Evolutionary conservation across 2,888 invertebrate genomes (phyloP), one percentile per base, ranked within the genome.

Genomic region (Brenthis hecate): DNA sequence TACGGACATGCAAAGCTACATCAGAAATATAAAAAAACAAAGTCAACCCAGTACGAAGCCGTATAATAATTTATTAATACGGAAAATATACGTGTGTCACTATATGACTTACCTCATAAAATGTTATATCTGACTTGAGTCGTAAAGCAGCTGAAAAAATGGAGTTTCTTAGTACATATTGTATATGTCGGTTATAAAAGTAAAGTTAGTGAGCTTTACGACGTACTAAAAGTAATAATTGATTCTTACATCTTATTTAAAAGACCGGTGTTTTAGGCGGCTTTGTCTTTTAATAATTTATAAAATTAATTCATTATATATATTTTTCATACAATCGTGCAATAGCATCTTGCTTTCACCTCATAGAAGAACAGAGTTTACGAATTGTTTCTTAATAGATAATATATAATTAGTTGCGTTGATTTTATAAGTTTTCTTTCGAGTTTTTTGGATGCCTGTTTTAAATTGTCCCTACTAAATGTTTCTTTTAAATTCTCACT

Each of bases 21-120:
- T 61, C 64, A 65, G 62, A 60, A 57, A 65, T 62, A 72, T 67
- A 66, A 64, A 69, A 66, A 72, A 66, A 70, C 65, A 62, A 66
- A 56, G 67, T 67, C 62, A 69, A 50, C 19, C 58, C 48, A 69
- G 66, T 64, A 47, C 64, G 63, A 53, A 54, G 56, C 56, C 60
- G 36, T 58, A 61, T 72, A 69, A 71, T 70, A 68, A 72, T 66
- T 72, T 69, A 72, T 72, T 72, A 65, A 72, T 72, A 68, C 58
- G 43, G 43, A 69, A 71, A 65, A 65, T 55, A 65, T 66, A 68
- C 68, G 61, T 55, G 60, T 65, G 68, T 57, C 65, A 51, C 47
- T 69, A 66, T 64, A 69, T 64, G 71, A 61, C 69, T 43, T 54
- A 36, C 19, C 66, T 65, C 71, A 63, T 69, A 72, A 72, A 71